Conservation (phyloP, 92 coral and sea anemone species). For the Micromussa lordhowensis region DNA sequence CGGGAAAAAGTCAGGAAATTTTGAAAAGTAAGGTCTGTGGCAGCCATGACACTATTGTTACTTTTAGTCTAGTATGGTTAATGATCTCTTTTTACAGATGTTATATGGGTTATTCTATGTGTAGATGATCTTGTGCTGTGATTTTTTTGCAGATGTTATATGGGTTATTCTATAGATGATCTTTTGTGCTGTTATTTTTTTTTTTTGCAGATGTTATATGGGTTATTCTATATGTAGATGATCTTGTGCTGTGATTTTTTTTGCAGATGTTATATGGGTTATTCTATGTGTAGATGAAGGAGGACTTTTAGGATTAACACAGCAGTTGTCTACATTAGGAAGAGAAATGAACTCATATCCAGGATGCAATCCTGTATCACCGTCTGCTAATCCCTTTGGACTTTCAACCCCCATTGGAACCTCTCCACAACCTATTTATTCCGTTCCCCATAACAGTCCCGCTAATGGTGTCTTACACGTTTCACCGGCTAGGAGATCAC, state of each 20-base stretch:
- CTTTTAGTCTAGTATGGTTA: no score
- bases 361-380: slow-evolving; percentile 19
- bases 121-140: slow-evolving; percentile 69
- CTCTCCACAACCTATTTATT: slow-evolving; percentile 75
- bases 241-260: slow-evolving; percentile 2
- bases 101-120: slow-evolving; percentile 94
- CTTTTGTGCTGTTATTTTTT: background rate
- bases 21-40: no score
- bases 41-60: no score
- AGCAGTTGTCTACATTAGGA: slow-evolving; percentile 93
- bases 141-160: slow-evolving; percentile 62
- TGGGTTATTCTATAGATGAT: slow-evolving; percentile 90
- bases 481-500: slow-evolving; percentile 76
- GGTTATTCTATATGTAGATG: slow-evolving; percentile 93
- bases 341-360: slow-evolving; percentile 73
- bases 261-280: slow-evolving; percentile 97
- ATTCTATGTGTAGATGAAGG: slow-evolving; percentile 91
- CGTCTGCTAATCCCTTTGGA: slow-evolving; percentile 79
- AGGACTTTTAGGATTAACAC: slow-evolving; percentile 93
- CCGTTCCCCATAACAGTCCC: slow-evolving; percentile 89
- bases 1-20: no score
- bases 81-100: slow-evolving; percentile 65
- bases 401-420: slow-evolving; percentile 66
- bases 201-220: slow-evolving; percentile 89
- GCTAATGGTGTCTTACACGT: slow-evolving; percentile 61